Conservation (phyloP, 1,140 invertebrate genomes). For the Leptinotarsa texana region DNA sequence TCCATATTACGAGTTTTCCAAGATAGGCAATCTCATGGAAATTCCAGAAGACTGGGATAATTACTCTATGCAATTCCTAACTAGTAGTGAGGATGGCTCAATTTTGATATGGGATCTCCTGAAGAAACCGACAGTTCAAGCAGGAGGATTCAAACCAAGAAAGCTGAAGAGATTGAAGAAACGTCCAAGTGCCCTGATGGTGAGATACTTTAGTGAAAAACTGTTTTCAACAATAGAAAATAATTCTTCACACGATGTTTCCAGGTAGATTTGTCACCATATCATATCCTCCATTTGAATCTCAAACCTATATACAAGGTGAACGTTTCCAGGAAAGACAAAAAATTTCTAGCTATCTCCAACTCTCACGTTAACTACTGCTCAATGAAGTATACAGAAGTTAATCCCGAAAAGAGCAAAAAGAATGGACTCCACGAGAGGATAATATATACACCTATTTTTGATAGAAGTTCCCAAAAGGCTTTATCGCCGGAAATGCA, state of each 20-base stretch:
- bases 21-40: slow-evolving; percentile 61
- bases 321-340: slow-evolving; percentile 43
- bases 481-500: slow-evolving; percentile 19
- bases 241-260: slow-evolving; percentile 43
- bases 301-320: slow-evolving; percentile 66
- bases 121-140: slow-evolving; percentile 53
- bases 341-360: slow-evolving; percentile 28
- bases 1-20: slow-evolving; percentile 62
- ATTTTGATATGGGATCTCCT: slow-evolving; percentile 73
- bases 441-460: slow-evolving; percentile 38
- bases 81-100: slow-evolving; percentile 67
- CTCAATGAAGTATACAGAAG: slow-evolving; percentile 32
- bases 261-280: slow-evolving; percentile 60
- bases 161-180: slow-evolving; percentile 57
- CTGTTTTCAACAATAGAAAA: background rate
- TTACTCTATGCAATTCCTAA: slow-evolving; percentile 66
- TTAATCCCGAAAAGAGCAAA: slow-evolving; percentile 48
- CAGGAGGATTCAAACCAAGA: slow-evolving; percentile 56
- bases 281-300: slow-evolving; percentile 61
- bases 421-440: slow-evolving; percentile 37
- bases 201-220: slow-evolving; percentile 32
- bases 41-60: slow-evolving; percentile 54
- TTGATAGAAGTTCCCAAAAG: slow-evolving; percentile 13
- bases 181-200: slow-evolving; percentile 60
- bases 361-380: slow-evolving; percentile 26